Evolutionary conservation across 2,113 vertebrate genomes (phyloP).

Genomic region (Silurus asotus): DNA sequence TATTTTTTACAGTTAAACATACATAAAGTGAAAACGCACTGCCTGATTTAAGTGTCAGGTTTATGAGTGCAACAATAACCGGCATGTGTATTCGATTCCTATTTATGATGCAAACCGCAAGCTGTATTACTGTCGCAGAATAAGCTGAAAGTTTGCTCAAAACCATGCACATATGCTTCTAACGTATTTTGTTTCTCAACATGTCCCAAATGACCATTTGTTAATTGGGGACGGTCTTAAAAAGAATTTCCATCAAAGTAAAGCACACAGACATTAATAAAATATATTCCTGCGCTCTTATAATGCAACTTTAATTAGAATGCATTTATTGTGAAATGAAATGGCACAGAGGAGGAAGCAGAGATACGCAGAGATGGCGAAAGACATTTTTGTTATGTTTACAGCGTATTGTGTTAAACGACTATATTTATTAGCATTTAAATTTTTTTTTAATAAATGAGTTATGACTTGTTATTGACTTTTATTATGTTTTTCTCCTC

Average conservation of each 20-base stretch:
- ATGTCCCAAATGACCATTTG: neutral
- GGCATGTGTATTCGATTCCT: no score
- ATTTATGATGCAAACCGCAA: neutral
- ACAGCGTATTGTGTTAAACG: no score
- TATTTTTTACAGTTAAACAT: neutral
- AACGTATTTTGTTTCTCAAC: neutral
- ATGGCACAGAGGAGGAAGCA: neutral
- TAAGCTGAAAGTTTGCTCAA: neutral
- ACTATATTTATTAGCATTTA: neutral
- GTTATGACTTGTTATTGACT: neutral
- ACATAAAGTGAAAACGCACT: neutral
- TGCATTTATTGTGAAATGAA: neutral
- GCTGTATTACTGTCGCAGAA: neutral
- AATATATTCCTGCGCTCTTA: neutral
- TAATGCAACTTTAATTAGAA: slow-evolving; percentile 1
- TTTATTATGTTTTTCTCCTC: neutral
- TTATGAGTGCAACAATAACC: neutral
- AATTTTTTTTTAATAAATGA: neutral
- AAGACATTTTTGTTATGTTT: neutral
- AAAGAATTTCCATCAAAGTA: neutral
- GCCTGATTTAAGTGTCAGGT: slow-evolving; percentile 5
- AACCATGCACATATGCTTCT: neutral
- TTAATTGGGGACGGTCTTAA: neutral
- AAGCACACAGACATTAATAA: neutral
- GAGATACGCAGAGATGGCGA: neutral